Percentiles rank a stretch among this genome's conserved stretches.
Evolutionary conservation across 2,113 vertebrate genomes (phyloP).

Genomic region (Guaruba guarouba): DNA sequence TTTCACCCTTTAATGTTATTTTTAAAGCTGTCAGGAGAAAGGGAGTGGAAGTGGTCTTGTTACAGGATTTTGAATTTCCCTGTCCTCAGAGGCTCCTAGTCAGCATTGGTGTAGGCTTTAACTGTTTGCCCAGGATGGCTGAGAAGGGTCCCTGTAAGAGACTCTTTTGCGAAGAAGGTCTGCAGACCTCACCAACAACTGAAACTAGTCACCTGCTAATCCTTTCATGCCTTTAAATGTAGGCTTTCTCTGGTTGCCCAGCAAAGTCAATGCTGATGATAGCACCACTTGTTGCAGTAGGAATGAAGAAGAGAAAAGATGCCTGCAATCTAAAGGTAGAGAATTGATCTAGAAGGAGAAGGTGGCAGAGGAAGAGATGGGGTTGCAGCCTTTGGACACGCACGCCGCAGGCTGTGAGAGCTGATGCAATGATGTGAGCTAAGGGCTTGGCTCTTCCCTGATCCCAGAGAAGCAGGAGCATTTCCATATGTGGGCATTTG

Average conservation of each 20-base stretch:
- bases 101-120: background rate
- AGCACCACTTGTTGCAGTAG: background rate
- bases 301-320: background rate
- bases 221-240: background rate
- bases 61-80: background rate
- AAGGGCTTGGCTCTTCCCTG: background rate
- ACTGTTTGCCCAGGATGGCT: background rate
- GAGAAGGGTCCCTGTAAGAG: background rate
- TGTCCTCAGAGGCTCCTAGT: background rate
- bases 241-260: background rate
- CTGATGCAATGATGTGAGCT: background rate
- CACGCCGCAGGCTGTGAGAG: rapidly evolving
- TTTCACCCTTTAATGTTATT: background rate
- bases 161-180: background rate
- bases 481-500: background rate
- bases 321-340: background rate
- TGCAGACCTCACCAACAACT: background rate
- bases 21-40: background rate
- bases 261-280: background rate
- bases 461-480: rapidly evolving
- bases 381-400: background rate
- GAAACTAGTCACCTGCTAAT: rapidly evolving
- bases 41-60: background rate
- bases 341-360: background rate
- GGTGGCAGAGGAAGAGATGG: background rate